Conservation (phyloP, 37 sponge, comb jelly and placozoan species). For the Theonella swinhoei region DNA sequence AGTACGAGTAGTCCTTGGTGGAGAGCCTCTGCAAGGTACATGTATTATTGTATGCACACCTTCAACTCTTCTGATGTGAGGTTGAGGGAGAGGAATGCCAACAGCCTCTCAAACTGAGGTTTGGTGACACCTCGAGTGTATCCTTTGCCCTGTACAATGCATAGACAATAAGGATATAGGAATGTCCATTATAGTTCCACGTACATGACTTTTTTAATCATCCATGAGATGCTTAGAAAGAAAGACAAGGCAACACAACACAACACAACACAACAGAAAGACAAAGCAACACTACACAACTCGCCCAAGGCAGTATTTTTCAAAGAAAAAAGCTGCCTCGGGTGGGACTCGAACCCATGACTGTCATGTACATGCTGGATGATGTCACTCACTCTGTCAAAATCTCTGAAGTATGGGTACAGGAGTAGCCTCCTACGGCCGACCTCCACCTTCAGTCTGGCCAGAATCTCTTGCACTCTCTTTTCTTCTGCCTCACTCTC, state of each 20-base stretch:
- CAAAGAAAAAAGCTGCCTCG: no score
- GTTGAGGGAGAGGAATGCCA: constrained; percentile 78
- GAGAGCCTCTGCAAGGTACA: no score
- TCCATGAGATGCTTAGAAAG: no score
- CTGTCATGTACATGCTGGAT: background rate
- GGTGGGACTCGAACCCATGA: no score
- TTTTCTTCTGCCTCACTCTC: constrained; percentile 57
- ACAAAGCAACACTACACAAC: no score
- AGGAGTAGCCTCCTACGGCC: constrained; percentile 59
- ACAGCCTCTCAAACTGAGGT: constrained; percentile 81
- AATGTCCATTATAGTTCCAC: background rate
- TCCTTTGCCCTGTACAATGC: constrained; percentile 76
- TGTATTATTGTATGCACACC: no score
- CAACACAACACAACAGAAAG: no score
- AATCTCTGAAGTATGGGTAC: constrained; percentile 91
- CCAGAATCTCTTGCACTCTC: constrained; percentile 60
- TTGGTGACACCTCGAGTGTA: constrained; percentile 90
- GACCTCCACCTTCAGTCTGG: constrained; percentile 56
- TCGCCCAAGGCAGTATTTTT: no score
- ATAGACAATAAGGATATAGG: background rate
- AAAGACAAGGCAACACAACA: no score
- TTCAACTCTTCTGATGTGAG: constrained; percentile 71
- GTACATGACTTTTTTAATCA: no score
- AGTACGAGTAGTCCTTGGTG: background rate
- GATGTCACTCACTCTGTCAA: constrained; percentile 77